These are phyloP conservation scores for Adelosebastes latens DNA, from an alignment of 2,797 vertebrate species.

Conservation along the genomic window DNA sequence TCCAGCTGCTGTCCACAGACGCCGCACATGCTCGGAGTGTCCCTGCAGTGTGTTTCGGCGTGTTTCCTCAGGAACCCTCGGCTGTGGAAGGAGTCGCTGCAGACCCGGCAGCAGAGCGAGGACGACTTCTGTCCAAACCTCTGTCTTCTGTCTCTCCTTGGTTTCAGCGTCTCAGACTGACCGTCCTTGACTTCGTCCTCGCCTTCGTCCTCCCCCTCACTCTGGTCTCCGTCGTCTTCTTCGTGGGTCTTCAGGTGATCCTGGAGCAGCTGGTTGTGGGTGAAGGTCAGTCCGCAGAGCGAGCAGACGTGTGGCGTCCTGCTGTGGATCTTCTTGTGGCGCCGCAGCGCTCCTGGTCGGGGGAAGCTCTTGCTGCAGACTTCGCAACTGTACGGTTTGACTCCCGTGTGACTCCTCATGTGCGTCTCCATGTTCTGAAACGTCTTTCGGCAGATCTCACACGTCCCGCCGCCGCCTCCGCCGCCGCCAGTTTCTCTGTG, in stretches of 20 bases:
- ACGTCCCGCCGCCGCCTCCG: not conserved
- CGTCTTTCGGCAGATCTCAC: conserved; percentile 36
- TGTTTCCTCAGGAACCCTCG: conserved; percentile 54
- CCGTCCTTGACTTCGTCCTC: not conserved
- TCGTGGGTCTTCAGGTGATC: conserved; percentile 41
- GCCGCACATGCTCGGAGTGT: conserved; percentile 32
- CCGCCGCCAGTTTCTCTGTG: conserved; percentile 10
- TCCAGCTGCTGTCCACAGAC: conserved; percentile 44
- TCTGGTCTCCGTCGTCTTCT: not conserved
- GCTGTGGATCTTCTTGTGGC: conserved; percentile 64
- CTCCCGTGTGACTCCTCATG: conserved; percentile 54
- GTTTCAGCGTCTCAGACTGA: not conserved
- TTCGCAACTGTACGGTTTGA: conserved; percentile 43
- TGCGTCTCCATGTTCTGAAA: conserved; percentile 61
- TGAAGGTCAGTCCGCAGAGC: conserved; percentile 11
- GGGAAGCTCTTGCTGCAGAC: conserved; percentile 59
- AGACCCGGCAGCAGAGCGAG: conserved; percentile 45
- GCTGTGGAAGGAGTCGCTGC: conserved; percentile 42
- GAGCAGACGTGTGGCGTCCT: not conserved
- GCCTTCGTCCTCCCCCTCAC: too few relatives aligned
- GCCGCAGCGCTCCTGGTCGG: conserved; percentile 26
- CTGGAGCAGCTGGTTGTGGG: conserved; percentile 1
- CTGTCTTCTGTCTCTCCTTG: not conserved
- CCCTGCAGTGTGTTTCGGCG: conserved; percentile 32
- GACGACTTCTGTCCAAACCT: not conserved